Evolutionary conservation across 2,113 vertebrate genomes (phyloP), one percentile per base, ranked within the genome.

Genomic region (Plectropomus leopardus): DNA sequence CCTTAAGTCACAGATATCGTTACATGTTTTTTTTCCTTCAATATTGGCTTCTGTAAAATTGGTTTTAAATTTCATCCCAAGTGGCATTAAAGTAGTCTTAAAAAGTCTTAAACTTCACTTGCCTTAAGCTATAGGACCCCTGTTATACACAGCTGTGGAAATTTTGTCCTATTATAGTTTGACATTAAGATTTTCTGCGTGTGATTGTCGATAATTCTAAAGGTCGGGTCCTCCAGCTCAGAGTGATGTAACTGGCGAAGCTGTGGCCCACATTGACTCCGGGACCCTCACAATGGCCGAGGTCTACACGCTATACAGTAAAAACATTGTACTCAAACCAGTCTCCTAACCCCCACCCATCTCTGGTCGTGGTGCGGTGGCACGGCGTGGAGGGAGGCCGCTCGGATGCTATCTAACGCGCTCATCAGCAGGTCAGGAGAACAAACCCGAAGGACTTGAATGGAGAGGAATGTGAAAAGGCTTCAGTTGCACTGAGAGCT

Each of bases 391-490:
- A 80, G 28, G 61, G 66, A 77, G 72, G 77, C 64, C n/a, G 17
- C 48, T 26, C 5, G 28, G 75, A 73, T 54, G 80, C 86, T 84
- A 83, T 91, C 88, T 71, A 53, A 67, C 61, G 68, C 34, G 21
- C 63, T 83, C 74, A 89, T 90, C 88, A 80, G 79, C 78, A 78
- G 86, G 76, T 85, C 82, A 72, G 72, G 58, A 77, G 84, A 89
- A 85, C 78, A 57, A 84, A 63, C 32, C 76, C 53, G 2, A 70
- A 66, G 55, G 63, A 72, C 53, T 73, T 69, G 78, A 82, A 74
- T 80, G 63, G 50, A 57, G 78, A 82, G 61, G 67, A 70, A 74
- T 82, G 30, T 80, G 47, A 67, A 86, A 74, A 69, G 64, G 63
- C 79, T 85, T 60, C 47, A 86, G 80, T 65, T 81, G 30, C 28